phyloP scores from a whole-genome alignment of 2,797 vertebrate genomes.

The Bovichtus variegatus region DNA sequence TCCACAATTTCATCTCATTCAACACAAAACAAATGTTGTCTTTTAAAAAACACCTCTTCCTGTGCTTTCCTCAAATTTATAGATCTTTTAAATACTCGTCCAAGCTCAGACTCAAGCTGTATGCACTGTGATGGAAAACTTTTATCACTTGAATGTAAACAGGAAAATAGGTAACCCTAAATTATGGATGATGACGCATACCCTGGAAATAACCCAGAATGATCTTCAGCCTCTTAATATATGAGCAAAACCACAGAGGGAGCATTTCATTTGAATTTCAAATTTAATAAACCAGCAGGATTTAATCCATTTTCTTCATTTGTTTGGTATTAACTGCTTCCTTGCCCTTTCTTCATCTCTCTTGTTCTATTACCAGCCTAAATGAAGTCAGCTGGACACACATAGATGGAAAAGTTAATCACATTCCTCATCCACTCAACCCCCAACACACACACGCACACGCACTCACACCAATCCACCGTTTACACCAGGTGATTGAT shows the following conservation, averaged over 20 bases:
- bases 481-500: conserved; percentile 88
- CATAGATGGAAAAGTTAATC: conserved; percentile 87
- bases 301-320: conserved; percentile 96
- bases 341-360: conserved; percentile 79
- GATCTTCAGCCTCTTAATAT: conserved; percentile 36
- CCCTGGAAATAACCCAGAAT: conserved; percentile 32
- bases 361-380: conserved; percentile 78
- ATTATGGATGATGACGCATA: conserved; percentile 7
- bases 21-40: conserved; percentile 63
- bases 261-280: conserved; percentile 96
- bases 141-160: background rate
- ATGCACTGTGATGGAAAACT: background rate
- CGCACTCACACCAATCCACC: conserved; percentile 81
- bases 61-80: conserved; percentile 22
- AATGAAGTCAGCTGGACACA: conserved; percentile 91
- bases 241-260: conserved; percentile 80
- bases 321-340: conserved; percentile 94
- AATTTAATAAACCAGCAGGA: conserved; percentile 94
- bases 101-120: conserved; percentile 3
- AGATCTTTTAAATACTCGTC: conserved; percentile 17
- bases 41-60: conserved; percentile 32
- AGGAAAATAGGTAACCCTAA: background rate
- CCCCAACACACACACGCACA: background rate
- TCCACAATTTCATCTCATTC: conserved; percentile 70
- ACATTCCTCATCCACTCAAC: conserved; percentile 91